Conservation (phyloP, 1,140 invertebrate species). For the Aphis gossypii region DNA sequence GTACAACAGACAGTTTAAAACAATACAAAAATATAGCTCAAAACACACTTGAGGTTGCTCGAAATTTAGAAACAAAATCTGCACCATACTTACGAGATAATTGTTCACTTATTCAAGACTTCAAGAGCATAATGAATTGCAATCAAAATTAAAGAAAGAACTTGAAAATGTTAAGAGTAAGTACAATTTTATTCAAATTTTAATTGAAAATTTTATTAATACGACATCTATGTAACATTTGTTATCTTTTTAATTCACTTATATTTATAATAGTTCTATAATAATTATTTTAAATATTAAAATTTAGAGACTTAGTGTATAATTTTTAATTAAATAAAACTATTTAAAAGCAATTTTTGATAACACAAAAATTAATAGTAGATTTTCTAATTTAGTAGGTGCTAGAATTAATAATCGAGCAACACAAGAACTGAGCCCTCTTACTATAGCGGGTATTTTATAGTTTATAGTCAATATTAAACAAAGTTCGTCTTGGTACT, state of each 20-base stretch:
- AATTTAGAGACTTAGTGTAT: not conserved
- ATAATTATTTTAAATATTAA: not conserved
- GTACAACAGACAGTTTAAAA: slow-evolving; percentile 79
- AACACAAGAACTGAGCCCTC: too few species aligned
- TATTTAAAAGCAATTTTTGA: too few species aligned
- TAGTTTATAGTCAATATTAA: too few species aligned
- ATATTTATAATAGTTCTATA: not conserved
- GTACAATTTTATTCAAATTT: not conserved
- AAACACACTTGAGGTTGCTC: slow-evolving; percentile 68
- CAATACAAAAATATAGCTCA: slow-evolving; percentile 80
- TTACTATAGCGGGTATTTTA: too few species aligned
- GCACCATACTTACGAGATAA: slow-evolving; percentile 78
- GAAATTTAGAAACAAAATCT: slow-evolving; percentile 53
- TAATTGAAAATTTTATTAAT: not conserved
- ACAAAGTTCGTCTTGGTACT: too few species aligned
- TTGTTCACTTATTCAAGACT: slow-evolving; percentile 68
- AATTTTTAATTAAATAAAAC: not conserved
- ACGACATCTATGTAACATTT: not conserved
- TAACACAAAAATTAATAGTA: not conserved
- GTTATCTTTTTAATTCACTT: not conserved
- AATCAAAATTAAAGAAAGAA: slow-evolving; percentile 71
- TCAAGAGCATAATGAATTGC: slow-evolving; percentile 75
- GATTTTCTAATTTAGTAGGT: not conserved
- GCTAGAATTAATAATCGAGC: not conserved
- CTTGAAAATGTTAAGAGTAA: slow-evolving; percentile 68